phyloP scores from a whole-genome alignment of 2,888 invertebrate genomes.

The Neoascia interrupta region DNA sequence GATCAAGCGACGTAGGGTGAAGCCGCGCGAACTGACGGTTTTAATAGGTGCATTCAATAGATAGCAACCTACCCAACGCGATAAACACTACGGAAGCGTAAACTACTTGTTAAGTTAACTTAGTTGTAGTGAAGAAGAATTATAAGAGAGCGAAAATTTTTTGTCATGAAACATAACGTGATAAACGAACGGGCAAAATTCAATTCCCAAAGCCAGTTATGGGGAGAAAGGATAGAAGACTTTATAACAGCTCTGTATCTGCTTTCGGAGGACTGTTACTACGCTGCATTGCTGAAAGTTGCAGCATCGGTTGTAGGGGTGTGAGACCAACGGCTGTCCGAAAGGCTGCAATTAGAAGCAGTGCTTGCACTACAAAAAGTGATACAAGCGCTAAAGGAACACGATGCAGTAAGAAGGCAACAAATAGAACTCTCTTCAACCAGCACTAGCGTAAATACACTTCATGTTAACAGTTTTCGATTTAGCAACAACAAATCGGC shows the following conservation, averaged over 20 bases:
- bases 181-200: conserved; percentile 4
- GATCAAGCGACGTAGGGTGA: too few species aligned
- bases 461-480: neutral
- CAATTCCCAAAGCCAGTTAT: conserved; percentile 20
- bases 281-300: conserved; percentile 24
- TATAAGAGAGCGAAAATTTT: too few species aligned
- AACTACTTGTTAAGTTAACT: too few species aligned
- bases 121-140: too few species aligned
- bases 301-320: conserved; percentile 6
- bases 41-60: too few species aligned
- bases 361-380: conserved; percentile 11
- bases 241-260: conserved; percentile 41
- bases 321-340: neutral
- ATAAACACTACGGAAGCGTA: too few species aligned
- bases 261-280: conserved; percentile 33
- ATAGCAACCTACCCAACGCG: too few species aligned
- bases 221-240: conserved; percentile 35
- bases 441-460: neutral
- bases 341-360: neutral
- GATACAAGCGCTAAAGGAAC: conserved; percentile 18
- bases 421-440: neutral
- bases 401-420: neutral
- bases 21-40: too few species aligned
- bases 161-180: neutral
- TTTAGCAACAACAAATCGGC: neutral